Percentiles rank a stretch among this genome's conserved stretches.
Conservation (phyloP, 2,113 vertebrate species). For the Gambusia affinis region DNA sequence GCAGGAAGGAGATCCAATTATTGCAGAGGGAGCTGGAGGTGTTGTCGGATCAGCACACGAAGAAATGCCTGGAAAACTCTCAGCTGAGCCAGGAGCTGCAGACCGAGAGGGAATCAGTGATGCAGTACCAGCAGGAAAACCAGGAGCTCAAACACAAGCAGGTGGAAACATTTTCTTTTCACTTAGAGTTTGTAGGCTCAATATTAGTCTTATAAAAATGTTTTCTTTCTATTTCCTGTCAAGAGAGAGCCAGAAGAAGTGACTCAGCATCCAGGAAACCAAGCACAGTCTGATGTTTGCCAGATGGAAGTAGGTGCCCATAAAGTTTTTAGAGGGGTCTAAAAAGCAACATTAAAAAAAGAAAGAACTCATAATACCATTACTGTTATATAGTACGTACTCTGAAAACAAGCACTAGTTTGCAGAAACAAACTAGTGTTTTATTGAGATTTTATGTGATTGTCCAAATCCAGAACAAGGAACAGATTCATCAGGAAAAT, state of each 20-base stretch:
- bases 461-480: neutral
- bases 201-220: neutral
- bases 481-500: neutral
- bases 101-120: conserved; percentile 85
- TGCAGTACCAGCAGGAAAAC: conserved; percentile 88
- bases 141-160: conserved; percentile 90
- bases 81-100: conserved; percentile 90
- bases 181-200: neutral
- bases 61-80: conserved; percentile 93
- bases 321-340: neutral
- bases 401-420: too few species aligned
- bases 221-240: neutral
- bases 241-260: conserved; percentile 85
- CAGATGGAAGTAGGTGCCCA: conserved; percentile 85
- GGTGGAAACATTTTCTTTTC: conserved; percentile 68
- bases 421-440: too few species aligned
- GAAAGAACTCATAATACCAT: too few species aligned
- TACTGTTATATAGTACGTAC: too few species aligned
- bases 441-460: neutral
- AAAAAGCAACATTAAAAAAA: too few species aligned
- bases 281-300: conserved; percentile 82
- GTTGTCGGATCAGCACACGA: conserved; percentile 91
- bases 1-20: conserved; percentile 88
- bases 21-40: conserved; percentile 92
- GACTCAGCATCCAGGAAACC: conserved; percentile 81